phyloP scores from a whole-genome alignment of 2,888 invertebrate species.

The Dione juno region DNA sequence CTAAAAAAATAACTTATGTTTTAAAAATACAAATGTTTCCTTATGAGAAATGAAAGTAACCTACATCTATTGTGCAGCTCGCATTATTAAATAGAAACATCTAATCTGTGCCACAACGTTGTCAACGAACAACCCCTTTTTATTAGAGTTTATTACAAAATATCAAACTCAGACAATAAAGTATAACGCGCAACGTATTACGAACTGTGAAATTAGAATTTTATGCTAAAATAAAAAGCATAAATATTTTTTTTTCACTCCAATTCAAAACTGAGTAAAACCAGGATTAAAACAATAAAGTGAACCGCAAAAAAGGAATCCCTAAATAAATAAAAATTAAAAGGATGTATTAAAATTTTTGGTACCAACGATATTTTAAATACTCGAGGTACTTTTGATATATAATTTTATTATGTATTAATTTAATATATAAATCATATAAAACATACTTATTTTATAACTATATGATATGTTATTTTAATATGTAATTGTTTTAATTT shows the following conservation, averaged over 20 bases:
- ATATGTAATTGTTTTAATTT: too few species aligned
- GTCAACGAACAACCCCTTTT: constrained; percentile 16
- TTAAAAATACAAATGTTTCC: background rate
- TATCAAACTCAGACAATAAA: background rate
- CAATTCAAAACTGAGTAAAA: constrained; percentile 16
- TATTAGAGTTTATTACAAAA: constrained; percentile 16
- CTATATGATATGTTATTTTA: too few species aligned
- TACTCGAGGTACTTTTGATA: background rate
- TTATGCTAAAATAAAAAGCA: constrained; percentile 26
- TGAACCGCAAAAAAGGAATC: constrained; percentile 11
- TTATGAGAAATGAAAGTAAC: background rate
- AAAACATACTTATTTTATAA: too few species aligned
- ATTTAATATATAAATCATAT: background rate
- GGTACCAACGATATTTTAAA: background rate
- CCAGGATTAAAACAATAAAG: constrained; percentile 33
- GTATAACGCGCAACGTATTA: constrained; percentile 1
- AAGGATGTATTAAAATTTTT: constrained; percentile 2
- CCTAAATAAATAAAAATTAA: constrained; percentile 25
- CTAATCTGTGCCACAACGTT: constrained; percentile 7
- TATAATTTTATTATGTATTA: background rate
- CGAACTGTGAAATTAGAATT: constrained; percentile 24
- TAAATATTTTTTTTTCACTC: constrained; percentile 27
- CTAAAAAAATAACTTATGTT: background rate
- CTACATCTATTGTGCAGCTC: constrained; percentile 10
- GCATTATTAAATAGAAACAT: background rate